Percentiles rank a stretch among this genome's conserved stretches.
phyloP scores from a whole-genome alignment of 2,113 vertebrate genomes.

The Melanotaenia duboulayi region DNA sequence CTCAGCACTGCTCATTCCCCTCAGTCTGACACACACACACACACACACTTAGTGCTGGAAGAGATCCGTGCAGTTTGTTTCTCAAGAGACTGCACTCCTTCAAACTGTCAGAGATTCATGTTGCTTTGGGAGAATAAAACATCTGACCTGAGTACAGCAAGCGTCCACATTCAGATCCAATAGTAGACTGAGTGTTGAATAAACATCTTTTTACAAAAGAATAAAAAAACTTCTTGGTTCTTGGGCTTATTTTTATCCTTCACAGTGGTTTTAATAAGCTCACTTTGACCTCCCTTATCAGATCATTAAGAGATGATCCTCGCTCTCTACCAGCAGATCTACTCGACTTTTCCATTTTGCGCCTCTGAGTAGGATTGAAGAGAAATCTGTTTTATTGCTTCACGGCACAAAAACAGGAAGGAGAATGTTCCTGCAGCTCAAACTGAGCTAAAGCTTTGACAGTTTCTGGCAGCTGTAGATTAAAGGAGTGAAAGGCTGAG shows the following conservation, averaged over 20 bases:
- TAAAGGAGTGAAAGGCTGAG: constrained; percentile 16
- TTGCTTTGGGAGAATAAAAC: constrained; percentile 37
- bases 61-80: constrained; percentile 35
- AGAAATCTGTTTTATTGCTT: constrained; percentile 40
- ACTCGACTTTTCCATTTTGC: constrained; percentile 35
- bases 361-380: constrained; percentile 24
- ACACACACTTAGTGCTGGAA: constrained; percentile 24
- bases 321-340: constrained; percentile 1
- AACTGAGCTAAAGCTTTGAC: constrained; percentile 27
- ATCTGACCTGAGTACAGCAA: constrained; percentile 18
- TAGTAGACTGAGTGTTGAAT: constrained; percentile 7
- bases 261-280: neutral
- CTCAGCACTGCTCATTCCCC: constrained; percentile 50
- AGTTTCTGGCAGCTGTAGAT: constrained; percentile 20
- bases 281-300: neutral
- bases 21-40: neutral
- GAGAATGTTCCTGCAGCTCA: constrained; percentile 16
- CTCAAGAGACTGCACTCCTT: constrained; percentile 69
- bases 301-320: neutral
- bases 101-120: constrained; percentile 45
- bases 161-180: constrained; percentile 11
- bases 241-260: too few species aligned
- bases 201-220: constrained; percentile 16
- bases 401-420: constrained; percentile 29
- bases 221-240: too few species aligned